Evolutionary conservation across 2,888 invertebrate genomes (phyloP).

Genomic region (Melikaiella ostensackeni): DNA sequence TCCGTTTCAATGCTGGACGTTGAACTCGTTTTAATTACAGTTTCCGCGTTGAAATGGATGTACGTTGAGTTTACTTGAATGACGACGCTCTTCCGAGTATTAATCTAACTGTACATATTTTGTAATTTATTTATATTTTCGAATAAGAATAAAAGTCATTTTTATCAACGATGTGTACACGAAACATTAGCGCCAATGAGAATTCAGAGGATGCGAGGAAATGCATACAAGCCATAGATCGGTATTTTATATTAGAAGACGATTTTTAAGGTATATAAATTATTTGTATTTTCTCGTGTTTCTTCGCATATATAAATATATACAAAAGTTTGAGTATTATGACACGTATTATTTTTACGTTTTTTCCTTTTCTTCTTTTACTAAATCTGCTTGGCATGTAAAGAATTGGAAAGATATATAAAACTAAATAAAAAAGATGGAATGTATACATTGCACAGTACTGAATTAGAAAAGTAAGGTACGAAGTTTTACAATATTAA

Average conservation of each 20-base stretch:
- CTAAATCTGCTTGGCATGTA: constrained; percentile 65
- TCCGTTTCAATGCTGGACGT: constrained; percentile 45
- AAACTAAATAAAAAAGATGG: constrained; percentile 61
- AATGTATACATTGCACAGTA: constrained; percentile 76
- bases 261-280: constrained; percentile 71
- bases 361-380: constrained; percentile 64
- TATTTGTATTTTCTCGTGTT: constrained; percentile 74
- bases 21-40: constrained; percentile 46
- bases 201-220: background rate
- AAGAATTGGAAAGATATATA: constrained; percentile 60
- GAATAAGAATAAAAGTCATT: constrained; percentile 70
- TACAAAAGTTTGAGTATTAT: constrained; percentile 74
- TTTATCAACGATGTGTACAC: constrained; percentile 62
- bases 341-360: constrained; percentile 64
- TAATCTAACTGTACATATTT: constrained; percentile 69
- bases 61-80: constrained; percentile 62
- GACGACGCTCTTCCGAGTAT: constrained; percentile 67
- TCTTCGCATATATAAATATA: constrained; percentile 73
- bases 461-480: constrained; percentile 66
- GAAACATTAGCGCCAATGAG: constrained; percentile 11
- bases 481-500: constrained; percentile 63
- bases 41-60: constrained; percentile 49
- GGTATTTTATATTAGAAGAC: constrained; percentile 44
- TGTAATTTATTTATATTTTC: constrained; percentile 77
- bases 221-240: constrained; percentile 23